Evolutionary conservation across 2,797 vertebrate species (phyloP), one percentile per base, ranked within the genome.

Genomic region (Gadopsis marmoratus): DNA sequence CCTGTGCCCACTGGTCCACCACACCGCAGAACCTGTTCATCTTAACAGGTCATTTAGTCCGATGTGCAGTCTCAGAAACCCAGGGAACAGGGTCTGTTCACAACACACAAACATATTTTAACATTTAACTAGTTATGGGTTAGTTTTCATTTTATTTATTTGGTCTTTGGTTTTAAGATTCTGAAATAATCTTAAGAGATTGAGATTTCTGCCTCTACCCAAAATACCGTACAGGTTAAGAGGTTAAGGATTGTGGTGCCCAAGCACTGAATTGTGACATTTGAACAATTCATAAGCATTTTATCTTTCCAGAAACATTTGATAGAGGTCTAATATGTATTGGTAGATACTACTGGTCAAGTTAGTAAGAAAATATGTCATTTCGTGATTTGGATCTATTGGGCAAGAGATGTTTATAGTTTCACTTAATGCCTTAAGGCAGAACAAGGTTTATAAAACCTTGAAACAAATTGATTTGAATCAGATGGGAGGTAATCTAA

Each of bases 21-120:
- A 33, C 29, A 1, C 74, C 37, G 59, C 61, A 56, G 35, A 74
- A 56, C 50, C 4, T 29, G 13, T 56, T 37, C 79, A 29, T 69
- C 62, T 72, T 54, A 54, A 83, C 74, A 53, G 50, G 19, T 71
- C 65, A 84, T 63, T 83, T 63, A 68, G 35, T 62, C 45, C 5
- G 9, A 80, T 67, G 58, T 48, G 72, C 7, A 23, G 13, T 33
- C 35, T 51, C 13, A 54, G 29, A 73, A 60, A 35, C 3, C 9
- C 6, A 2, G n/a, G 8, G 17, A 2, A 14, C 56, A 41, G 4
- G 10, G n/a, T 51, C 17, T 29, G 16, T 31, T 39, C 7, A 54
- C 47, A 53, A 33, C 0, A 26, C 45, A 53, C 17, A 59, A 55
- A 41, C 23, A 64, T 2, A 17, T 14, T 35, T 19, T 19, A 29